Percentiles rank a stretch among this genome's conserved stretches.
These are phyloP conservation scores for Seriola dumerili DNA, from an alignment of 2,113 vertebrate species.

Conservation along the genomic window DNA sequence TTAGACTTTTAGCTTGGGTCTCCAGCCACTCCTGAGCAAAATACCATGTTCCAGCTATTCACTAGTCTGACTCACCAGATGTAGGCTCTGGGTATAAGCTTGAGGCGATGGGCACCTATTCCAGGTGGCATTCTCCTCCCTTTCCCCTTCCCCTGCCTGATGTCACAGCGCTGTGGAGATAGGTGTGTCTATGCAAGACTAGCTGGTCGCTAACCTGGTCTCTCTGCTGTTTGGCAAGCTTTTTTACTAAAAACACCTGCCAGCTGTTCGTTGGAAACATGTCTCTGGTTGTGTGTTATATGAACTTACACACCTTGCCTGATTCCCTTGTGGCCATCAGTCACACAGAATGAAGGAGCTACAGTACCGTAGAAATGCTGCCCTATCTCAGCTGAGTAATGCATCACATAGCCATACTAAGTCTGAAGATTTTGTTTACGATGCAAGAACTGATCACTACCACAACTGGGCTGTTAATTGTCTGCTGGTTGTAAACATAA, in stretches of 20 bases:
- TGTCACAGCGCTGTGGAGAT: no score
- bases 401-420: slow-evolving; percentile 9
- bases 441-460: slow-evolving; percentile 15
- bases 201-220: background rate
- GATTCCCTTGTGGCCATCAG: slow-evolving; percentile 46
- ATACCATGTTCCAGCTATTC: background rate
- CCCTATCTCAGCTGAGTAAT: slow-evolving; percentile 24
- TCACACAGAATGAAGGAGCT: slow-evolving; percentile 41
- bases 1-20: background rate
- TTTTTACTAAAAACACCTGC: background rate
- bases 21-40: background rate
- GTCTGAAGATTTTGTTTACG: slow-evolving; percentile 24
- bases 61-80: no score
- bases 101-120: no score
- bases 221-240: background rate
- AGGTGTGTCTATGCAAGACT: no score
- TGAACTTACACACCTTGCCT: slow-evolving; percentile 36
- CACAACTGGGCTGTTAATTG: slow-evolving; percentile 33
- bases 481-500: slow-evolving; percentile 10
- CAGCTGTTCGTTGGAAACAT: background rate
- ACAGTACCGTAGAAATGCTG: slow-evolving; percentile 27
- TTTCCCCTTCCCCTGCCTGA: no score
- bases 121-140: no score
- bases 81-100: no score
- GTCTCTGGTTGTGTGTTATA: slow-evolving; percentile 37